A percentile compares a stretch with the other conserved stretches of the same genome.
Conservation (phyloP, 2,797 vertebrate genomes). For the Schizopygopsis pylzovi region DNA sequence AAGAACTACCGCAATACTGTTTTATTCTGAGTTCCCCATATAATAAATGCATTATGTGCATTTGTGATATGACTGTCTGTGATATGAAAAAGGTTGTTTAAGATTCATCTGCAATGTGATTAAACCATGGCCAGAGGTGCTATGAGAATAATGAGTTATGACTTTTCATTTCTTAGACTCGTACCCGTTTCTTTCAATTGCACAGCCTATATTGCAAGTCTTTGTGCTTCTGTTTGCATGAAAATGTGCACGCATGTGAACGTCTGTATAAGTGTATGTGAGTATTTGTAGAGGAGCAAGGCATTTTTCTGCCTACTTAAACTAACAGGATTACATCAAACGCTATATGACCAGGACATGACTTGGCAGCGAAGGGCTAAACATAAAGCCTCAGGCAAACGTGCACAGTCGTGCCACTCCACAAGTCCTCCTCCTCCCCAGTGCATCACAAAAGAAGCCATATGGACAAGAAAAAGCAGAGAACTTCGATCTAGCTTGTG, state of each 20-base stretch:
- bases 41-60: not conserved
- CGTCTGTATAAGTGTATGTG: constrained; percentile 5
- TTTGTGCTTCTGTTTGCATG: constrained; percentile 1
- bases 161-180: constrained; percentile 10
- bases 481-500: not conserved
- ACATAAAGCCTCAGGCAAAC: constrained; percentile 50
- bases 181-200: not conserved
- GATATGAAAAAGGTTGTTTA: constrained; percentile 7
- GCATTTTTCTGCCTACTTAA: constrained; percentile 57
- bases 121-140: constrained; percentile 19
- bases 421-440: constrained; percentile 27
- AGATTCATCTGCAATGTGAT: constrained; percentile 39
- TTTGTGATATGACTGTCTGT: constrained; percentile 1
- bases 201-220: not conserved
- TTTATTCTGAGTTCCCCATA: not conserved
- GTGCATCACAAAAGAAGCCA: constrained; percentile 22
- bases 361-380: constrained; percentile 52
- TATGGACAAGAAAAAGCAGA: constrained; percentile 6
- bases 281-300: constrained; percentile 39
- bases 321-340: constrained; percentile 60
- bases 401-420: constrained; percentile 42
- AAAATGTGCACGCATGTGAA: not conserved
- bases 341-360: constrained; percentile 55
- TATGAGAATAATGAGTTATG: constrained; percentile 22
- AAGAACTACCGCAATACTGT: not conserved